Conservation (phyloP, 2,797 vertebrate genomes). For the Dromococcyx pavoninus region DNA sequence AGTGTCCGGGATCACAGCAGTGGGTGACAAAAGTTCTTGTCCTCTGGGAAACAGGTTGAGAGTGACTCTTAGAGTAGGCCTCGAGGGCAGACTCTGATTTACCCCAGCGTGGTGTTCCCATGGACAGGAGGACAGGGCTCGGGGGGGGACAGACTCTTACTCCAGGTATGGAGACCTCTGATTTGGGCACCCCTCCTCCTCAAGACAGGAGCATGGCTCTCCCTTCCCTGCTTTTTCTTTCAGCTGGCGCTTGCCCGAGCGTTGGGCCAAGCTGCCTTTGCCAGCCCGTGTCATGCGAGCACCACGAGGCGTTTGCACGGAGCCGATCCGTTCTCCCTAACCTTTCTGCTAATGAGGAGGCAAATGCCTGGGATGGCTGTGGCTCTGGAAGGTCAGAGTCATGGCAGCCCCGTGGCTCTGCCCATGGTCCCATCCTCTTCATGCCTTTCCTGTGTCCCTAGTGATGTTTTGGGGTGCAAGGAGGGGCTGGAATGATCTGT, state of each 20-base stretch:
- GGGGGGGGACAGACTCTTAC: neutral
- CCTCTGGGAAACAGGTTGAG: neutral
- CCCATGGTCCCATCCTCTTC: fast-evolving
- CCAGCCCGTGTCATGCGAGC: neutral
- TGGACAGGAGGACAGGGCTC: fast-evolving
- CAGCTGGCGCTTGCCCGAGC: neutral
- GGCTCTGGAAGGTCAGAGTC: neutral
- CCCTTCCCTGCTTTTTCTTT: neutral
- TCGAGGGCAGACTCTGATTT: neutral
- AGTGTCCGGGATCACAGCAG: neutral
- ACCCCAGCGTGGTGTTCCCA: neutral
- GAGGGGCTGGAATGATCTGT: neutral
- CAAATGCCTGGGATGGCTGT: constrained; percentile 18
- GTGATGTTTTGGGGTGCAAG: neutral
- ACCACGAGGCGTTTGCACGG: neutral
- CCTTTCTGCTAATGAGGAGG: constrained; percentile 39
- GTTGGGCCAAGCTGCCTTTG: neutral
- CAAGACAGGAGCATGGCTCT: neutral
- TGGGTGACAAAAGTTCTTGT: neutral
- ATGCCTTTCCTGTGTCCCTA: neutral
- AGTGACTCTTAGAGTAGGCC: too few species aligned
- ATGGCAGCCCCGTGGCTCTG: neutral
- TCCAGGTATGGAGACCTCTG: neutral
- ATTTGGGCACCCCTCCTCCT: neutral
- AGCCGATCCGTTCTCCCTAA: neutral